Conservation (phyloP, 2,113 vertebrate genomes). For the Mobula birostris region DNA sequence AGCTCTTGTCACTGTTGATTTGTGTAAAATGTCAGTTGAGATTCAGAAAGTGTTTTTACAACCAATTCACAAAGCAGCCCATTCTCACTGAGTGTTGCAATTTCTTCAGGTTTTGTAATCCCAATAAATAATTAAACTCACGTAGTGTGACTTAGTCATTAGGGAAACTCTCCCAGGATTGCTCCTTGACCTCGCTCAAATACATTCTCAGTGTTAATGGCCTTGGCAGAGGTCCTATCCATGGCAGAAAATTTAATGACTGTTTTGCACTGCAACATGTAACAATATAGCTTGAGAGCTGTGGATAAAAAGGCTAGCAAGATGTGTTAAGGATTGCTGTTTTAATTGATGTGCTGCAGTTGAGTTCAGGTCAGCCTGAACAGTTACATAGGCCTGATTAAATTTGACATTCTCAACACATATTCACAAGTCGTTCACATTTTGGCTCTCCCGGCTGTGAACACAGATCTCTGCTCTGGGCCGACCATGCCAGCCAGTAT, state of each 20-base stretch:
- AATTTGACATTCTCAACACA: conserved; percentile 31
- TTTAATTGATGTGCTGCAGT: conserved; percentile 29
- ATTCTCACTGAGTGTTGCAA: conserved; percentile 46
- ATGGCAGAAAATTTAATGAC: conserved; percentile 54
- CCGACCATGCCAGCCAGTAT: not conserved
- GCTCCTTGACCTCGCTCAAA: conserved; percentile 51
- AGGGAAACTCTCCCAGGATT: conserved; percentile 45
- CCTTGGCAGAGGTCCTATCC: conserved; percentile 47
- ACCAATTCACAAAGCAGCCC: conserved; percentile 50
- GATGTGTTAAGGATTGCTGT: not conserved
- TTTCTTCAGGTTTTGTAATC: conserved; percentile 40
- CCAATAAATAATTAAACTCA: conserved; percentile 64
- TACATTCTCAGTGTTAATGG: conserved; percentile 48
- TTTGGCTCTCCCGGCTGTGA: not conserved
- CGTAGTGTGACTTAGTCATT: conserved; percentile 49
- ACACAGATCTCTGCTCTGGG: conserved; percentile 20
- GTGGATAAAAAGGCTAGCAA: not conserved
- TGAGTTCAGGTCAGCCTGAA: not conserved
- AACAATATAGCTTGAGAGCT: conserved; percentile 12
- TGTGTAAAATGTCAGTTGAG: conserved; percentile 46
- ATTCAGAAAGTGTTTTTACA: conserved; percentile 48
- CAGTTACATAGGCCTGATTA: not conserved
- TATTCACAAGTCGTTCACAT: conserved; percentile 26
- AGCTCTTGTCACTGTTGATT: conserved; percentile 43
- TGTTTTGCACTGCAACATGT: conserved; percentile 47